phyloP scores from a whole-genome alignment of 92 coral and sea anemone species.

The Epizoanthus stellaris region DNA sequence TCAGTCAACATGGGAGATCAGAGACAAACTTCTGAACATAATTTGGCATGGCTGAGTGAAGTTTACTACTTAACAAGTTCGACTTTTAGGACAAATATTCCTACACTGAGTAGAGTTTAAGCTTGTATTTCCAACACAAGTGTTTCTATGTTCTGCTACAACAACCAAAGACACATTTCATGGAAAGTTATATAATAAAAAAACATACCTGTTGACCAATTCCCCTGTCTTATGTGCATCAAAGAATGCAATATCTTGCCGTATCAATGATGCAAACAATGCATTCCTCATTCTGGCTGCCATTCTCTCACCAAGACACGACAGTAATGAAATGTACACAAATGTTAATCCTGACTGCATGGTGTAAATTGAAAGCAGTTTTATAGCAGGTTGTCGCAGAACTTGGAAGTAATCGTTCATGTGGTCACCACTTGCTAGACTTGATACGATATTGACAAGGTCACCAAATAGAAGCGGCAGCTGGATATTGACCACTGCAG shows the following conservation, averaged over 20 bases:
- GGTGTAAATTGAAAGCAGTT: conserved; percentile 80
- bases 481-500: conserved; percentile 87
- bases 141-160: not conserved
- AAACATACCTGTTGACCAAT: conserved; percentile 85
- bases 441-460: conserved; percentile 93
- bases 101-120: too few relatives aligned
- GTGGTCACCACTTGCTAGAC: conserved; percentile 78
- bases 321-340: conserved; percentile 87
- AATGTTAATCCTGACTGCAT: conserved; percentile 89
- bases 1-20: not conserved
- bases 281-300: conserved; percentile 92
- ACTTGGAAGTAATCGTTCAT: conserved; percentile 75
- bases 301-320: conserved; percentile 93
- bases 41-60: too few relatives aligned
- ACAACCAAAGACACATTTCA: not conserved
- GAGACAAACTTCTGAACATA: not conserved
- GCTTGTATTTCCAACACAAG: not conserved
- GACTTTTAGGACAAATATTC: too few relatives aligned
- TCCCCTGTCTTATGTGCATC: conserved; percentile 98
- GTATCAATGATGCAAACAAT: conserved; percentile 80
- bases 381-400: conserved; percentile 78
- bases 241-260: conserved; percentile 98
- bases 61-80: not conserved
- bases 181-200: not conserved
- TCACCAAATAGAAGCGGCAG: conserved; percentile 91